Evolutionary conservation across 2,113 vertebrate species (phyloP).

Genomic region (Maccullochella peelii): DNA sequence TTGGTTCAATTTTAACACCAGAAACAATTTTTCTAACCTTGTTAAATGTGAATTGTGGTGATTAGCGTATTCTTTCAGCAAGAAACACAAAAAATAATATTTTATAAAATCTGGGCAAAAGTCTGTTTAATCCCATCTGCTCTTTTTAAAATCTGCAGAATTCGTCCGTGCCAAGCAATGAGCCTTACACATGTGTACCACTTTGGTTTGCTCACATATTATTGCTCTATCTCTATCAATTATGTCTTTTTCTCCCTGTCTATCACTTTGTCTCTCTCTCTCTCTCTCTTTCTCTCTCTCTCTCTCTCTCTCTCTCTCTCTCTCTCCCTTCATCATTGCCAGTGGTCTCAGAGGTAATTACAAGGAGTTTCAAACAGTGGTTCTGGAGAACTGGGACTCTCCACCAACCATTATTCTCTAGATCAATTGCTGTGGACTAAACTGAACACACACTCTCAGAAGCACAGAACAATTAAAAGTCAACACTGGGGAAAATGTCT

Average conservation of each 20-base stretch:
- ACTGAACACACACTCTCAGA: constrained; percentile 74
- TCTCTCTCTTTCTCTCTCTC: constrained; percentile 5
- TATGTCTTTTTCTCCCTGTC: constrained; percentile 15
- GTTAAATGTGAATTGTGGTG: background rate
- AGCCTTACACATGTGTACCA: background rate
- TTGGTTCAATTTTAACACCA: background rate
- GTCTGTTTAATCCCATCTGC: constrained; percentile 18
- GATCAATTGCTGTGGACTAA: constrained; percentile 75
- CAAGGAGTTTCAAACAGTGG: constrained; percentile 68
- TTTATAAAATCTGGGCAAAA: background rate
- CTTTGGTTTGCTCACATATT: constrained; percentile 28
- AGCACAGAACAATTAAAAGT: constrained; percentile 79
- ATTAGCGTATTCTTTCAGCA: background rate
- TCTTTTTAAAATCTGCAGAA: background rate
- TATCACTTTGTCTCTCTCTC: background rate
- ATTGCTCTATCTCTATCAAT: constrained; percentile 31
- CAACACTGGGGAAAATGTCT: constrained; percentile 49
- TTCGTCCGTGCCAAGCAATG: constrained; percentile 3
- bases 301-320: background rate
- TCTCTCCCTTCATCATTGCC: constrained; percentile 43
- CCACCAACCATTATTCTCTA: constrained; percentile 69
- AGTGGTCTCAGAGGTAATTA: constrained; percentile 73
- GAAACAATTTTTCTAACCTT: background rate
- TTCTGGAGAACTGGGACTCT: constrained; percentile 63
- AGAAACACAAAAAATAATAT: background rate